A percentile compares a stretch with the other conserved stretches of the same genome.
phyloP scores from a whole-genome alignment of 2,888 invertebrate species.

The Oasisia sp. region DNA sequence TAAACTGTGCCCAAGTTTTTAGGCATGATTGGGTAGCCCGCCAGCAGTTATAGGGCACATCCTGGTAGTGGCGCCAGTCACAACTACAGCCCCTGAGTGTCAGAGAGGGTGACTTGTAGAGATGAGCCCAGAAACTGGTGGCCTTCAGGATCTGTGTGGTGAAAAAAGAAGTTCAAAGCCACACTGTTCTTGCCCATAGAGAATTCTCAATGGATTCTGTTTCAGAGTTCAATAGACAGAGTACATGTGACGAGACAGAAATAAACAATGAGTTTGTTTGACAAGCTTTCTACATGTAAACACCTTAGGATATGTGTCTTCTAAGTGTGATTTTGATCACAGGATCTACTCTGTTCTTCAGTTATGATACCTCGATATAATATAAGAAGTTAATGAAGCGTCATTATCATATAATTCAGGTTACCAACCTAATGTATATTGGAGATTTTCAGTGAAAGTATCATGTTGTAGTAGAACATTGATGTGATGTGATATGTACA shows the following conservation, averaged over 20 bases:
- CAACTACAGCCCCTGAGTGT: background rate
- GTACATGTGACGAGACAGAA: background rate
- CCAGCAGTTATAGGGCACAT: background rate
- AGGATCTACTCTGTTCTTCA: no score
- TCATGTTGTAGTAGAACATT: no score
- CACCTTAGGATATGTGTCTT: no score
- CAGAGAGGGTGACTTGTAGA: background rate
- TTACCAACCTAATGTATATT: no score
- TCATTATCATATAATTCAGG: no score
- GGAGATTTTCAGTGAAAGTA: no score
- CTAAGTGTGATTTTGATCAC: no score
- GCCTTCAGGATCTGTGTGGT: background rate
- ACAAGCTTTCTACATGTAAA: background rate
- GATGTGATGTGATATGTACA: no score
- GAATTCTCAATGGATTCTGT: background rate
- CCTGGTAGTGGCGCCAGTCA: background rate
- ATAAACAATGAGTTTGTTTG: background rate
- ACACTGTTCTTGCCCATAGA: background rate
- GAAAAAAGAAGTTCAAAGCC: no score
- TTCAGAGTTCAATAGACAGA: background rate
- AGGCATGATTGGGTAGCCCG: background rate
- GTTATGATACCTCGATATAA: no score
- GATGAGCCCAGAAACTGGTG: background rate
- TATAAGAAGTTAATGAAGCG: no score
- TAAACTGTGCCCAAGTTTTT: constrained; percentile 10